Conservation (phyloP, 2,888 invertebrate genomes). For the Drosophila pseudotalamancana region DNA sequence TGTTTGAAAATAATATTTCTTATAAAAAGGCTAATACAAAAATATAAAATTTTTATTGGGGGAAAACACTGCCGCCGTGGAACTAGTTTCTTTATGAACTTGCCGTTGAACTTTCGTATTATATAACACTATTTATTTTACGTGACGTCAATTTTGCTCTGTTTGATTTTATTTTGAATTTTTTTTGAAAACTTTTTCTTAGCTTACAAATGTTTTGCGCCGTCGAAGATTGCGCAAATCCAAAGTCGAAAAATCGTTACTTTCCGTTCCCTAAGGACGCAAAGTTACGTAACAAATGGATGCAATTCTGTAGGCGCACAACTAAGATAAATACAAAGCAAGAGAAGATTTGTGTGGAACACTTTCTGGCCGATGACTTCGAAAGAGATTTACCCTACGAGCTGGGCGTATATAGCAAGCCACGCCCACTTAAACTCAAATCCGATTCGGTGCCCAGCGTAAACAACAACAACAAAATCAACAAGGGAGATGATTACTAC, state of each 20-base stretch:
- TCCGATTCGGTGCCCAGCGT: constrained; percentile 14
- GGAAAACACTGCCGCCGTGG: no score
- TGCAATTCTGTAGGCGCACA: constrained; percentile 14
- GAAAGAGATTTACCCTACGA: constrained; percentile 25
- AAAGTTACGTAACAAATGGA: not conserved
- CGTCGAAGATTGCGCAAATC: constrained; percentile 12
- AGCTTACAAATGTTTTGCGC: constrained; percentile 19
- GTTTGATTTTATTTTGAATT: not conserved
- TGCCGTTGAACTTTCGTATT: not conserved
- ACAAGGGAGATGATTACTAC: not conserved
- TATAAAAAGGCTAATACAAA: not conserved
- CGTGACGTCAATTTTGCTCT: constrained; percentile 36
- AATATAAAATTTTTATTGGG: not conserved
- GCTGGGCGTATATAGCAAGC: constrained; percentile 18
- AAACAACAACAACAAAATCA: not conserved
- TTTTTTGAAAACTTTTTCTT: not conserved
- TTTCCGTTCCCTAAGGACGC: constrained; percentile 32
- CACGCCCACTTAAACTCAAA: constrained; percentile 21
- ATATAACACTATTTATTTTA: not conserved
- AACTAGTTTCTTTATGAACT: not conserved
- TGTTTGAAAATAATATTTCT: not conserved
- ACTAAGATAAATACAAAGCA: constrained; percentile 1
- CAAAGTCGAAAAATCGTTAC: not conserved
- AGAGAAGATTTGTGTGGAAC: constrained; percentile 26
- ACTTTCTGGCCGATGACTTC: constrained; percentile 22